phyloP scores from a whole-genome alignment of 2,888 invertebrate genomes.

The Cistogaster globosa region DNA sequence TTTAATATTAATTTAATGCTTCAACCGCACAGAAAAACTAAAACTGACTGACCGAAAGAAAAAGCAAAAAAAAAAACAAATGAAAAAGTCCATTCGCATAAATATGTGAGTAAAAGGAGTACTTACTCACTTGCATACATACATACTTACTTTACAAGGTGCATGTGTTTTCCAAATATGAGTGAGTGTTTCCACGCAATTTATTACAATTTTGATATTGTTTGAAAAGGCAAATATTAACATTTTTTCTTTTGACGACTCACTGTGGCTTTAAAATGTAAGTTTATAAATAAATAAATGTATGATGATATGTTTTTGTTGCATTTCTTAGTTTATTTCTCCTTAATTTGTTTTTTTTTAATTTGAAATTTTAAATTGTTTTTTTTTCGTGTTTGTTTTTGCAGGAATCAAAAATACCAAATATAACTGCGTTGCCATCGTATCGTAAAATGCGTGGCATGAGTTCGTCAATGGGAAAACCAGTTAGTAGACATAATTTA shows the following conservation, averaged over 20 bases:
- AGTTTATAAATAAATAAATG: slow-evolving; percentile 61
- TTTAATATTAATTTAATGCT: slow-evolving; percentile 71
- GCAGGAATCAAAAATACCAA: slow-evolving; percentile 74
- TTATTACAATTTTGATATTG: slow-evolving; percentile 68
- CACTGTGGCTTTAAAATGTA: slow-evolving; percentile 31
- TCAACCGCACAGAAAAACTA: slow-evolving; percentile 41
- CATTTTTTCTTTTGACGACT: slow-evolving; percentile 34
- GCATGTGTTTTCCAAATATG: slow-evolving; percentile 50
- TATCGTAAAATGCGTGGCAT: slow-evolving; percentile 87
- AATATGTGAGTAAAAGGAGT: slow-evolving; percentile 36
- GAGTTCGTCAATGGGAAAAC: slow-evolving; percentile 83
- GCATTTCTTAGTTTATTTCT: slow-evolving; percentile 15
- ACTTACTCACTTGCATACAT: slow-evolving; percentile 1
- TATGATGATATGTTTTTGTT: slow-evolving; percentile 39
- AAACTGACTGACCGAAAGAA: slow-evolving; percentile 12
- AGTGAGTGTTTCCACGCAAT: slow-evolving; percentile 67
- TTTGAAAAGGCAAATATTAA: slow-evolving; percentile 46
- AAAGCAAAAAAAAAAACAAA: slow-evolving; percentile 43
- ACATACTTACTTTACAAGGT: background rate
- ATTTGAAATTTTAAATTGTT: background rate
- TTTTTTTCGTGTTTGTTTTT: slow-evolving; percentile 47
- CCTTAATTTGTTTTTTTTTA: slow-evolving; percentile 24
- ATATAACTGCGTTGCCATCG: slow-evolving; percentile 81
- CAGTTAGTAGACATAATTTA: slow-evolving; percentile 80
- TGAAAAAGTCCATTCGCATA: too few species aligned